Conservation (phyloP, 2,113 vertebrate genomes). For the Sciurus niger region DNA sequence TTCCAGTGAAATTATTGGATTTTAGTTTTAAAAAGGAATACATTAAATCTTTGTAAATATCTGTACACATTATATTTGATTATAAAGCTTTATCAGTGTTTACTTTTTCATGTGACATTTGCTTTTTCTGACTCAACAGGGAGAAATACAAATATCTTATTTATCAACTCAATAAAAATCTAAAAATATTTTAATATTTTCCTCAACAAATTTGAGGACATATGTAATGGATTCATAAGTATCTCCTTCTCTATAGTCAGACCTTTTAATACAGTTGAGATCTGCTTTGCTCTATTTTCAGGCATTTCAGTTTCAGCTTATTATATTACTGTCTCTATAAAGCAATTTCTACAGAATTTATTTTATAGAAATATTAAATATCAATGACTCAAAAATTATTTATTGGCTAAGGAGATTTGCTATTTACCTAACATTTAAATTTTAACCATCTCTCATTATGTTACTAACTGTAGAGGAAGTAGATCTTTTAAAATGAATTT, state of each 20-base stretch:
- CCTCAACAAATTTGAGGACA: conserved; percentile 15
- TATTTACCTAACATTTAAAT: conserved; percentile 63
- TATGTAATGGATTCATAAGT: conserved; percentile 4
- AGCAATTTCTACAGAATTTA: conserved; percentile 31
- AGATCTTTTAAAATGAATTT: conserved; percentile 65
- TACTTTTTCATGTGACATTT: conserved; percentile 80
- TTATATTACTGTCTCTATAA: not conserved
- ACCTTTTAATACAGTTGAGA: not conserved
- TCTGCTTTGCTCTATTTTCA: not conserved
- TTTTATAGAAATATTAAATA: conserved; percentile 61
- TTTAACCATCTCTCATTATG: conserved; percentile 50
- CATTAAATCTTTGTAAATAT: conserved; percentile 80
- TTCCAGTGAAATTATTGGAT: conserved; percentile 39
- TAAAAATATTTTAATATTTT: conserved; percentile 83
- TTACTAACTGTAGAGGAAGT: conserved; percentile 24
- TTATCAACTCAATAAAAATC: conserved; percentile 81
- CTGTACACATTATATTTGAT: conserved; percentile 64
- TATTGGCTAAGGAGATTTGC: conserved; percentile 45
- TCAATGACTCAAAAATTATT: conserved; percentile 36
- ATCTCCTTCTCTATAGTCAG: not conserved
- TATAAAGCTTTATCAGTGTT: conserved; percentile 69
- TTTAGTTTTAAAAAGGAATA: conserved; percentile 72
- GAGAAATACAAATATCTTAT: conserved; percentile 78
- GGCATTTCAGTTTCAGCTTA: not conserved
- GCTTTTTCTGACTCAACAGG: conserved; percentile 69